Conservation (phyloP, 1,140 invertebrate genomes). For the Oncopeltus fasciatus region DNA sequence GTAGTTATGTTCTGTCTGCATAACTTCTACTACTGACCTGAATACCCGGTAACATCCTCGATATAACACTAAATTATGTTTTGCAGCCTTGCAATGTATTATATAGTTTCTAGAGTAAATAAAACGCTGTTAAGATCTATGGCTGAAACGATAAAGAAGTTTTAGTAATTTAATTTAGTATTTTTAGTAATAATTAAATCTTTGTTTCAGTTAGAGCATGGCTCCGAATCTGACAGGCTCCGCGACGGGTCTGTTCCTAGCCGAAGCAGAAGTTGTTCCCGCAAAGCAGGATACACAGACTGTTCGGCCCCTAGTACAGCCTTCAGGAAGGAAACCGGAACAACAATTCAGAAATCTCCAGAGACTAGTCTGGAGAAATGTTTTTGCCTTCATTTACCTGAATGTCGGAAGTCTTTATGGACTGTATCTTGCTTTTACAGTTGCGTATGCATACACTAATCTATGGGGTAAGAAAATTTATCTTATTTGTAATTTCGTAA, state of each 20-base stretch:
- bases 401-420: conserved; percentile 46
- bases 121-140: too few relatives aligned
- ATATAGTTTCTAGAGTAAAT: too few relatives aligned
- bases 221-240: conserved; percentile 28
- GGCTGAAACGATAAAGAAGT: too few relatives aligned
- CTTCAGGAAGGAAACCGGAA: conserved; percentile 13
- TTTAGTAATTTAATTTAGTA: too few relatives aligned
- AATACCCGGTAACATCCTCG: too few relatives aligned
- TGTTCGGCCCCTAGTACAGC: not conserved
- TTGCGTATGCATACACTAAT: conserved; percentile 34
- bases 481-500: too few relatives aligned
- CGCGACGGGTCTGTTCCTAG: conserved; percentile 27
- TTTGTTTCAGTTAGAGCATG: conserved; percentile 19
- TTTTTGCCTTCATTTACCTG: conserved; percentile 47
- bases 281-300: not conserved
- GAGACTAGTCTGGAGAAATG: conserved; percentile 57
- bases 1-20: too few relatives aligned
- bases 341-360: conserved; percentile 33
- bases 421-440: conserved; percentile 39
- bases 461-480: conserved; percentile 44
- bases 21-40: too few relatives aligned
- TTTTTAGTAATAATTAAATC: too few relatives aligned
- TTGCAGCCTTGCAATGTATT: too few relatives aligned
- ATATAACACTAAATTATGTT: too few relatives aligned
- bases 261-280: conserved; percentile 28